Evolutionary conservation across 1,140 invertebrate genomes (phyloP), one percentile per base, ranked within the genome.

Genomic region (Danaus melanippus): DNA sequence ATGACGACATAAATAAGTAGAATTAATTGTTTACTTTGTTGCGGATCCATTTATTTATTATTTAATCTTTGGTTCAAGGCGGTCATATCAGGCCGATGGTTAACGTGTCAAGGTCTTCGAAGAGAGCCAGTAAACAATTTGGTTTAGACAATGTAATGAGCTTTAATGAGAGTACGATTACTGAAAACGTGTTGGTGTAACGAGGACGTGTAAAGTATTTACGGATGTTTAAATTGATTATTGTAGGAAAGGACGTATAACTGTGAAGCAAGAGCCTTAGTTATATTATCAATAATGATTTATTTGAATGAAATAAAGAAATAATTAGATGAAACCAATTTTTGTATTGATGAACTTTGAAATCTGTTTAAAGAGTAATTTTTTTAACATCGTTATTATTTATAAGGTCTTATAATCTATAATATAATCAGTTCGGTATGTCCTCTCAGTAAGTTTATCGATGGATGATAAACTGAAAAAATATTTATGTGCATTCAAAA

Each of bases 51-150:
- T 59, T 57, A 46, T 42, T 57, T 57, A 50, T 59, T 59, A 54
- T 50, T 66, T 56, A 64, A 61, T 66, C 57, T 68, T 63, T 56
- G 49, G 61, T 61, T 71, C 68, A 71, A 71, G 68, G 68, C 56
- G 50, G n/a, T 54, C 10, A 52, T 63, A 67, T 63, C 58, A 59
- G 62, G 57, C 46, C 56, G 50, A 58, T 50, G 58, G 42, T 55
- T 60, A 50, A 39, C 63, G 58, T 62, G 68, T 70, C 65, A 70
- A 67, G 68, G 68, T 40, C 45, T 41, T 42, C 40, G 60, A 66
- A 66, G 55, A 70, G 65, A 67, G 15, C 58, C 53, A 60, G 54
- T 69, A 64, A 67, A 59, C 58, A 61, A 59, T 59, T 51, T 55
- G 54, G 57, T 50, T 55, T 59, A 59, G 58, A 59, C 52, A 59